phyloP scores from a whole-genome alignment of 2,888 invertebrate genomes.

The Stegana nigrithorax region DNA sequence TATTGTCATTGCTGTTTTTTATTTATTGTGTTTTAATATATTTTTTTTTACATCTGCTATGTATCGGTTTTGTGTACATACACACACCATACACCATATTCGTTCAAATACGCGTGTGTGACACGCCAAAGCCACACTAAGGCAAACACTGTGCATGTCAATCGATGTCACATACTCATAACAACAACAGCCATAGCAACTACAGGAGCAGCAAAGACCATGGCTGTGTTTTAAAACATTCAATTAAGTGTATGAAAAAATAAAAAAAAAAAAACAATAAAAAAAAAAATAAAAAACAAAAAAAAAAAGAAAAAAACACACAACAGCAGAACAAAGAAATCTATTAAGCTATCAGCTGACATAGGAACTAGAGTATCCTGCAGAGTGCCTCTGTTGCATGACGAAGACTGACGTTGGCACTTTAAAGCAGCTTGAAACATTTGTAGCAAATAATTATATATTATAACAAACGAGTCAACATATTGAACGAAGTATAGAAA shows the following conservation, averaged over 20 bases:
- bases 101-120: too few relatives aligned
- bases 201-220: neutral
- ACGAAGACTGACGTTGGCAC: too few relatives aligned
- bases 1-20: neutral
- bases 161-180: constrained; percentile 38
- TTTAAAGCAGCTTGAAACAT: too few relatives aligned
- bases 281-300: neutral
- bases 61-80: neutral
- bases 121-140: constrained; percentile 1
- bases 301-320: neutral
- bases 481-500: too few relatives aligned
- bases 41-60: too few relatives aligned
- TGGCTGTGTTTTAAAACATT: constrained; percentile 3
- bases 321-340: neutral
- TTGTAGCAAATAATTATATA: too few relatives aligned
- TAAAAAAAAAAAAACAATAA: neutral
- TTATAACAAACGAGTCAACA: too few relatives aligned
- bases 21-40: neutral
- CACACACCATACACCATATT: neutral
- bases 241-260: constrained; percentile 10
- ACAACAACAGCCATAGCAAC: neutral
- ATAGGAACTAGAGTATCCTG: too few relatives aligned
- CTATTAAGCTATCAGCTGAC: too few relatives aligned
- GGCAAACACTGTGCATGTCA: constrained; percentile 27
- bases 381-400: too few relatives aligned